Evolutionary conservation across 2,113 vertebrate species (phyloP).

Genomic region (Variabilichromis moorii): DNA sequence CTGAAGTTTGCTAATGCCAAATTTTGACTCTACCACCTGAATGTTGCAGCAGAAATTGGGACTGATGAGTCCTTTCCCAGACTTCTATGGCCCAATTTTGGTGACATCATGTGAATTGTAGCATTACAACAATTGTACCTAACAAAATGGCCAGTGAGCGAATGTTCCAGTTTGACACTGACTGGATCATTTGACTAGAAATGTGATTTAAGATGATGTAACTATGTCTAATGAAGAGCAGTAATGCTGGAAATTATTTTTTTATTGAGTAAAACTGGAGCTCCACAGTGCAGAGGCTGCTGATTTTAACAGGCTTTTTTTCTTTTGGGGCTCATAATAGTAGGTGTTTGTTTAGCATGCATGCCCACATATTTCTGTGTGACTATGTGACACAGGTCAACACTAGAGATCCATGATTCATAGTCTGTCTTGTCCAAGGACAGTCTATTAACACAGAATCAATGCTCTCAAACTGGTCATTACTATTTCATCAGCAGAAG

Average conservation of each 20-base stretch:
- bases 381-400: not conserved
- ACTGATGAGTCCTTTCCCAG: not conserved
- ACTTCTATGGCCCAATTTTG: not conserved
- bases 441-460: constrained; percentile 7
- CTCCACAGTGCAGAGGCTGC: not conserved
- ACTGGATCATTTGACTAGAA: not conserved
- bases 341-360: not conserved
- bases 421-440: constrained; percentile 8
- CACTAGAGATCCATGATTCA: not conserved
- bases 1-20: not conserved
- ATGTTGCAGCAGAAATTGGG: not conserved
- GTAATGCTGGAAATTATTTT: not conserved
- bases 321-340: not conserved
- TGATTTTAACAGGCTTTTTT: not conserved
- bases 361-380: not conserved
- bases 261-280: not conserved
- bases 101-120: not conserved
- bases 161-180: not conserved
- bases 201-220: not conserved
- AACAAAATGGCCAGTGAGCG: not conserved
- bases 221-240: not conserved
- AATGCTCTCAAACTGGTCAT: constrained; percentile 33
- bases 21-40: not conserved
- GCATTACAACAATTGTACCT: not conserved
- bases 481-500: constrained; percentile 15